phyloP scores from a whole-genome alignment of 1,140 invertebrate species.

The Temnothorax nylanderi region DNA sequence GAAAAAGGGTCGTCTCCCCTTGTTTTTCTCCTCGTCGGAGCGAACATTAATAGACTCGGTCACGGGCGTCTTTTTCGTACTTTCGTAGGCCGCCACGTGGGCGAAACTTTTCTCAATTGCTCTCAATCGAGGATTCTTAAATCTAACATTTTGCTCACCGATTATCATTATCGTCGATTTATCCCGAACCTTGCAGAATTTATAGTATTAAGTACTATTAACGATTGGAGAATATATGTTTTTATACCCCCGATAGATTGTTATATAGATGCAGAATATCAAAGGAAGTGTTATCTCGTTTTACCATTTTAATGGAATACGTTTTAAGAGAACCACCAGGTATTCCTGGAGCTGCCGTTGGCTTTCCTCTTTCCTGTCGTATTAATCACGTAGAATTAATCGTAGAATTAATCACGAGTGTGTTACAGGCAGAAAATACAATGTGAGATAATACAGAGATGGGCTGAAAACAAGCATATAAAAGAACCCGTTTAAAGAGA shows the following conservation, averaged over 20 bases:
- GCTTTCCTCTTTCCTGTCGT: no score
- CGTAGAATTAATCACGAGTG: neutral
- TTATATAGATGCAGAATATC: neutral
- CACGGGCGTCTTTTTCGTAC: neutral
- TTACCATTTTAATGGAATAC: neutral
- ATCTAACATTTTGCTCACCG: neutral
- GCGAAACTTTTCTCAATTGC: neutral
- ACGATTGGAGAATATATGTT: no score
- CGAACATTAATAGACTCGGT: conserved; percentile 40
- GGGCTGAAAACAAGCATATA: neutral
- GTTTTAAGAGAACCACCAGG: no score
- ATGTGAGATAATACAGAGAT: neutral
- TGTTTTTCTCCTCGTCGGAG: neutral
- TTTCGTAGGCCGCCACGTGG: neutral
- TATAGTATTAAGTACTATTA: no score
- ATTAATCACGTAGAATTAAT: no score
- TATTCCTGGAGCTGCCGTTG: no score
- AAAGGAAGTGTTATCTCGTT: neutral
- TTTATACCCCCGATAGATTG: no score
- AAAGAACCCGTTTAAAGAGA: neutral
- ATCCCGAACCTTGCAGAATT: no score
- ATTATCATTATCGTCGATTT: no score
- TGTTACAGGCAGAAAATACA: neutral
- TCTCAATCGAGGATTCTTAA: neutral
- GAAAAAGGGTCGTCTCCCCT: conserved; percentile 49